Base-by-base conservation (phyloP, 2,797 vertebrate species). In the Arctocebus calabarensis region DNA sequence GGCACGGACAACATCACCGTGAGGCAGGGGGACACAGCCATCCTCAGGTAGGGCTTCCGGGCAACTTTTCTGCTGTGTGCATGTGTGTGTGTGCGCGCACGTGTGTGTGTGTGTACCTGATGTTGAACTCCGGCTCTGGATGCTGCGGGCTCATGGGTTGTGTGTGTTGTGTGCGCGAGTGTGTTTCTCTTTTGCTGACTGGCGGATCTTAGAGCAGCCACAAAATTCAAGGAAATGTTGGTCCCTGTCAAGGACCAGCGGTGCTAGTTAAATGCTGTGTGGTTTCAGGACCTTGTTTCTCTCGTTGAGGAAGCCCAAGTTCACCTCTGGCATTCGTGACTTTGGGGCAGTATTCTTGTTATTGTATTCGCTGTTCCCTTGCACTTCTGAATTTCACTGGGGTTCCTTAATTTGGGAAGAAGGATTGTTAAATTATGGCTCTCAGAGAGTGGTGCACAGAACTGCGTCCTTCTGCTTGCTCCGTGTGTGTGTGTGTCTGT, bases 1-100 rank as follows among this genome's bases (percentile, higher is more conserved):
- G 99, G 99, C 97, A 99, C 99, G 92, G 99, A 99, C 99, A 99
- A 99, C 99, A 99, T 99, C 99, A 99, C 99, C 98, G 99, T 99
- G 98, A 99, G 99, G 97, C 99, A 99, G 99, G 99, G 99, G 97
- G 99, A 99, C 98, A 99, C 99, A 57, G 99, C 99, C 97, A 99
- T 99, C 83, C 99, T 99, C 99, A 99, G 99, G 99, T 99, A 99
- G 98, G 99, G 98, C 97, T 77, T 98, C 43, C 11, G 11, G 95
- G 89, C 93, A 97, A 97, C 97, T 98, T 97, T 97, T 96, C 64
- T 66, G 13, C 13, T 23, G 22, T 78, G 48, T 43, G 23, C 43
- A 4, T 68, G 77, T 90, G 61, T 62, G 57, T 93, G 0, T 48
- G 11, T 91, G 71, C 55, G 61, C 87, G 43, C n/a, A n/a, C n/a